Evolutionary conservation across 2,113 vertebrate genomes (phyloP), one percentile per base, ranked within the genome.

Genomic region (Coregonus clupeaformis): DNA sequence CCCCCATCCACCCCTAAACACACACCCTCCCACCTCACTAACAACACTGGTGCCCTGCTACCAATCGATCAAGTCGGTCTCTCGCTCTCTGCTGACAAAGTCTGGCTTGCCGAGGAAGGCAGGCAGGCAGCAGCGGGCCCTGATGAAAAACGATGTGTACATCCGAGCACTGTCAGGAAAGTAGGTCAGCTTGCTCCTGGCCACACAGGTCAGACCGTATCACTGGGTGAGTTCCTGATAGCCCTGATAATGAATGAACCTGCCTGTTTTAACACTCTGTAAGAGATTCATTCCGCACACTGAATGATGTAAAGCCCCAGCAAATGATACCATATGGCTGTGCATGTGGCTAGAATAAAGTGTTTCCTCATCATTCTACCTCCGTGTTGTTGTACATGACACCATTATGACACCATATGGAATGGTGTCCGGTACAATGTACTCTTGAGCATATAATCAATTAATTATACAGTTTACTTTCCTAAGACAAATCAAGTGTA

Each of bases 241-340:
- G 47, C 64, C 18, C 69, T 65, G 78, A 64, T 80, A 73, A 82
- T 80, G 79, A 86, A 86, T 82, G 73, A 72, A 82, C 55, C 73
- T 77, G 68, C 73, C 42, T 0, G 18, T 42, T 69, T 74, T 62
- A 52, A 70, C 63, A 74, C 64, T 52, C 36, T 29, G 65, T 22
- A 62, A 78, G 67, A 75, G 29, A 75, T 73, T 63, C 71, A 69
- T 60, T 20, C n/a, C 27, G 22, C 49, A 30, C 68, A 27, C n/a
- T 75, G 7, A 75, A 73, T 77, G 57, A 72, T 60, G 64, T 55
- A 20, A 32, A 42, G 18, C 63, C 29, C 13, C 63, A 12, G 18
- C 30, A 71, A 20, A 59, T 4, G 16, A 71, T 71, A 22, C 57
- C 57, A 60, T n/a, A 7, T 6, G 18, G 57, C 57, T 59, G 16